Evolutionary conservation across 92 coral and sea anemone species (phyloP), one percentile per base, ranked within the genome.

Genomic region (Phenganax subtilis): DNA sequence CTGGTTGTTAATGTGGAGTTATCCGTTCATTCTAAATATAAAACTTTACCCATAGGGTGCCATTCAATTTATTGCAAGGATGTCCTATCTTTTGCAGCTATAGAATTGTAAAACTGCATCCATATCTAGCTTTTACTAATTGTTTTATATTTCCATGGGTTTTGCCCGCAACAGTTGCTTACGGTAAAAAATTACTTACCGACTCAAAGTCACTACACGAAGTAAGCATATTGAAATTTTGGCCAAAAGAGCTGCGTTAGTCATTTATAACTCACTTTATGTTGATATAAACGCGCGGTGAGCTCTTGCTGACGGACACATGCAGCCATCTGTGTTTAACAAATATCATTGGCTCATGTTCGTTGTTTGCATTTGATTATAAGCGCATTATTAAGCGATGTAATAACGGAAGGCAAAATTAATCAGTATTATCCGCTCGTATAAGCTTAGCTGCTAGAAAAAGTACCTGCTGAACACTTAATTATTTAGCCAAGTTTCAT

Each of bases 141-240:
- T 37, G 47, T 37, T 37, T 37, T 37, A 37, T 37, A 37, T 37
- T 37, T 37, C 2, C 3, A 37, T 37, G 47, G 5, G 47, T 37
- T 37, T 37, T 37, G 47, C 47, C 47, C 47, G 47, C 47, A 37
- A 37, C 47, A 37, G 47, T 37, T 37, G 5, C 47, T 37, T 37
- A 1, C 47, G 5, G 47, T 37, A 5, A 37, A 37, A 37, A 5
- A 37, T 37, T 9, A 75, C 81, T 76, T 54, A 76, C 81, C 53
- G 69, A 29, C 56, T 61, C 70, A 11, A 76, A 76, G 29, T 76
- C 81, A 27, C 69, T 59, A 20, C 81, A 76, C 7, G 81, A 59
- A 14, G 81, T 30, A 68, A 76, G 10, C 81, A 76, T 76, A 5
- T 29, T 58, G 53, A 37, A 37, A 37, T 37, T 37, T 37, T 5